Evolutionary conservation across 37 sponge, comb jelly and placozoan genomes (phyloP).

Genomic region (Ianthella basta): DNA sequence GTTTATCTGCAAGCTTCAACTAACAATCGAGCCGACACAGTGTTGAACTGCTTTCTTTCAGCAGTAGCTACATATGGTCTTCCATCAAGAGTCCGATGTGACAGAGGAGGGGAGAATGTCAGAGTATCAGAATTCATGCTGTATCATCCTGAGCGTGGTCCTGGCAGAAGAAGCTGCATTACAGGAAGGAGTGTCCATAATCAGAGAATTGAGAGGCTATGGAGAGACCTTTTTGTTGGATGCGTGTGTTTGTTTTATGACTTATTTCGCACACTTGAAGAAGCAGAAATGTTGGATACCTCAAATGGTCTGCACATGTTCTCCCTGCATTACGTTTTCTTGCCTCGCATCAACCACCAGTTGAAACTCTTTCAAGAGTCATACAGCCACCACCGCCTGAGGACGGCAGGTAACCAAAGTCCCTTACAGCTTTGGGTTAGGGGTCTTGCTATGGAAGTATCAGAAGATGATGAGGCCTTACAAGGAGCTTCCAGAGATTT

Average conservation of each 20-base stretch:
- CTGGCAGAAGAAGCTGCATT: conserved; percentile 50
- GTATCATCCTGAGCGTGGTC: conserved; percentile 54
- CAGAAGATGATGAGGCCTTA: neutral
- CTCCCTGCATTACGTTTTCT: conserved; percentile 38
- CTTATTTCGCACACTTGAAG: conserved; percentile 32
- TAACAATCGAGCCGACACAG: conserved; percentile 44
- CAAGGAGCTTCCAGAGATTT: conserved; percentile 8
- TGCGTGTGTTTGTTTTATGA: conserved; percentile 42
- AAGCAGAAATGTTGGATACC: conserved; percentile 7
- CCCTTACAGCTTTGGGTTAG: conserved; percentile 60
- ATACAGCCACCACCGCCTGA: conserved; percentile 38
- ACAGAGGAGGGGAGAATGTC: conserved; percentile 69
- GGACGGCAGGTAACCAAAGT: conserved; percentile 31
- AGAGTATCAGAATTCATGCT: conserved; percentile 60
- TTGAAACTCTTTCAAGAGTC: conserved; percentile 38
- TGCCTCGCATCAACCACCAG: conserved; percentile 27
- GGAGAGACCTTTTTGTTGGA: conserved; percentile 56
- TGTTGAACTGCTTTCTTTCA: conserved; percentile 34
- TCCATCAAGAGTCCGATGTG: conserved; percentile 63
- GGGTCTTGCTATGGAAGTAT: neutral
- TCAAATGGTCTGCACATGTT: conserved; percentile 32
- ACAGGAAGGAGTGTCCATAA: conserved; percentile 67
- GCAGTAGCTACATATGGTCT: conserved; percentile 45
- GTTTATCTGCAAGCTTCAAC: conserved; percentile 43
- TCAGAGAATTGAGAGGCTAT: conserved; percentile 57